Evolutionary conservation across 2,113 vertebrate species (phyloP).

Genomic region (Phyllostomus discolor): DNA sequence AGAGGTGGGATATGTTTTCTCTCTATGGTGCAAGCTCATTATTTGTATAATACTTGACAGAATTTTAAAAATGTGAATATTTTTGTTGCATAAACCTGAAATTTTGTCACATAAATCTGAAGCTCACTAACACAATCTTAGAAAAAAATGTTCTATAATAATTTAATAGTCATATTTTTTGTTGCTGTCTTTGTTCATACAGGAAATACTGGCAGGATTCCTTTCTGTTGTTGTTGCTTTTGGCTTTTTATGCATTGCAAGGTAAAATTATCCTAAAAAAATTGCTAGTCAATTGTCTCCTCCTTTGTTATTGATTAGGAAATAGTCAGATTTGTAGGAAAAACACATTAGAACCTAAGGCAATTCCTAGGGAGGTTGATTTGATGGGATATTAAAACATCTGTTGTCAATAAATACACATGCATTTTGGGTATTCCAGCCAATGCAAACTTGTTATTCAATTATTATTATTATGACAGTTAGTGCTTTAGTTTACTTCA

Average conservation of each 20-base stretch:
- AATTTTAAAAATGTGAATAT: not conserved
- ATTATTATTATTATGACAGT: conserved; percentile 25
- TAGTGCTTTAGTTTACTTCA: not conserved
- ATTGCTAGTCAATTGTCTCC: not conserved
- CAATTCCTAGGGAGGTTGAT: not conserved
- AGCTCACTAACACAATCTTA: not conserved
- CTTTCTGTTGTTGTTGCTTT: not conserved
- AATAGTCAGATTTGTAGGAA: conserved; percentile 45
- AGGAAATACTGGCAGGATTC: not conserved
- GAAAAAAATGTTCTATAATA: not conserved
- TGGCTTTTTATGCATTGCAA: not conserved
- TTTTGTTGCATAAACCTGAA: not conserved
- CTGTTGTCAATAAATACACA: conserved; percentile 48
- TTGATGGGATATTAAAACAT: conserved; percentile 52
- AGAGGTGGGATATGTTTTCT: not conserved
- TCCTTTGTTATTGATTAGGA: not conserved
- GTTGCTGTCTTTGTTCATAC: not conserved
- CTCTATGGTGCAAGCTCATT: not conserved
- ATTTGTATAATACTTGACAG: not conserved
- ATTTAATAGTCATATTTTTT: not conserved
- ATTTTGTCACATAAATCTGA: not conserved
- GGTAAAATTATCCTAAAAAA: not conserved
- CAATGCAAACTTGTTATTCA: conserved; percentile 53
- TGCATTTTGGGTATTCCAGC: conserved; percentile 34
- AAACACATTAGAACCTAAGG: conserved; percentile 32